These are phyloP conservation scores for Ophioderma brevispina DNA, from an alignment of 35 echinoderm and acorn worm species.

Conservation along the genomic window DNA sequence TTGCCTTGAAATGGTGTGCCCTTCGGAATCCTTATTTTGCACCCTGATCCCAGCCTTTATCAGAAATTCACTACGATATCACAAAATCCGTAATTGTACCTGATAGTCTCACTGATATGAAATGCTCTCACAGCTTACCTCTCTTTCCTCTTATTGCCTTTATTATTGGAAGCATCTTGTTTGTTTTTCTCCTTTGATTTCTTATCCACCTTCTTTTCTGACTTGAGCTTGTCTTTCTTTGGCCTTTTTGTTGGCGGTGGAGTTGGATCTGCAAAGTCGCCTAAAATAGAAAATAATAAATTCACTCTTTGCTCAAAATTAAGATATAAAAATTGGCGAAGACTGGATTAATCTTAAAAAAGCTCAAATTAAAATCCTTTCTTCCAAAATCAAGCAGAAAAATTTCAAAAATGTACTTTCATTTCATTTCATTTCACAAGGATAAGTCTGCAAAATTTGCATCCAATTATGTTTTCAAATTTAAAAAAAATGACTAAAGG, in stretches of 20 bases:
- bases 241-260: slow-evolving; percentile 51
- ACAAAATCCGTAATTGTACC: neutral
- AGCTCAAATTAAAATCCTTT: neutral
- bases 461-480: too few relatives aligned
- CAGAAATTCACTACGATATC: neutral
- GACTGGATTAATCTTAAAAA: neutral
- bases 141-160: slow-evolving; percentile 43
- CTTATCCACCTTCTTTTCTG: slow-evolving; percentile 17
- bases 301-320: too few relatives aligned
- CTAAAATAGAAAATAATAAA: neutral
- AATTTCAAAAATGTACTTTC: neutral
- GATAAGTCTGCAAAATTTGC: too few relatives aligned
- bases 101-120: too few relatives aligned
- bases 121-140: slow-evolving; percentile 19
- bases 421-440: neutral
- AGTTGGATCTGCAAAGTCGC: slow-evolving; percentile 59
- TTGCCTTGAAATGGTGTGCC: neutral
- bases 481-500: too few relatives aligned
- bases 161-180: slow-evolving; percentile 1
- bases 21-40: too few relatives aligned
- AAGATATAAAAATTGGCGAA: neutral
- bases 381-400: neutral
- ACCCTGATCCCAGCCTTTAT: neutral
- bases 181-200: neutral
- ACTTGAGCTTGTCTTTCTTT: slow-evolving; percentile 41